Evolutionary conservation across 1,140 invertebrate species (phyloP).

Genomic region (Macrostomum lignano): DNA sequence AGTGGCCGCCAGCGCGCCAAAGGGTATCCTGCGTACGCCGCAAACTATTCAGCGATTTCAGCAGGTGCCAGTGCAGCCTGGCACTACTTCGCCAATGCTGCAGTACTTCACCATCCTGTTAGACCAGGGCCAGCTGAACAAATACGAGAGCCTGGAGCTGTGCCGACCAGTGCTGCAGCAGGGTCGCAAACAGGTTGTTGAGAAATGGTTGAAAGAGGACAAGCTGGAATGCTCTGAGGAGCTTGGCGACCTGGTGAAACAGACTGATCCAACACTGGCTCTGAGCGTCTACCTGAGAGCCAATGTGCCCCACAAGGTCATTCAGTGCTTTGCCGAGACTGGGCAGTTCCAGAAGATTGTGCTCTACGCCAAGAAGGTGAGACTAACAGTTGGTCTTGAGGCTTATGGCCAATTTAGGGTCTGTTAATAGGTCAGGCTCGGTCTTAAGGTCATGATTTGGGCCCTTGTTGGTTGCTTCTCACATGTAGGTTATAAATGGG

Average conservation of each 20-base stretch:
- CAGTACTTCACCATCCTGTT: constrained; percentile 94
- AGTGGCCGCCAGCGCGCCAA: constrained; percentile 84
- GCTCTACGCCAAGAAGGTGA: constrained; percentile 92
- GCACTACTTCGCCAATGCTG: constrained; percentile 70
- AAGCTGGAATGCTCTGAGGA: constrained; percentile 97
- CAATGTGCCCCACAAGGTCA: constrained; percentile 91
- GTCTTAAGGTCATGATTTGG: too few relatives aligned
- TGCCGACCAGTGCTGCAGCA: constrained; percentile 59
- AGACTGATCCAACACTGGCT: constrained; percentile 77
- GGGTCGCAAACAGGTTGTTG: constrained; percentile 71
- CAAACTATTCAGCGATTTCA: constrained; percentile 93
- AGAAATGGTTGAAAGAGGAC: constrained; percentile 98
- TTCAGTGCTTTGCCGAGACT: constrained; percentile 96
- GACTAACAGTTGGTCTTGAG: too few relatives aligned
- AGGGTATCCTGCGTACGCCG: constrained; percentile 78
- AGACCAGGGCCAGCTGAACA: constrained; percentile 72
- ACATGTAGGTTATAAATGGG: too few relatives aligned
- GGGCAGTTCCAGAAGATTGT: constrained; percentile 99
- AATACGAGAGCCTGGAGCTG: constrained; percentile 85
- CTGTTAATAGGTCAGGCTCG: too few relatives aligned
- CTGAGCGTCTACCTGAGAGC: constrained; percentile 82
- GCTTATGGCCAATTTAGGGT: too few relatives aligned
- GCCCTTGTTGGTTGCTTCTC: too few relatives aligned
- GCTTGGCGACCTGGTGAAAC: constrained; percentile 50
- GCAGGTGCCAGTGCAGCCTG: constrained; percentile 64